Evolutionary conservation across 2,888 invertebrate species (phyloP).

Genomic region (Rhyacophila evoluta): DNA sequence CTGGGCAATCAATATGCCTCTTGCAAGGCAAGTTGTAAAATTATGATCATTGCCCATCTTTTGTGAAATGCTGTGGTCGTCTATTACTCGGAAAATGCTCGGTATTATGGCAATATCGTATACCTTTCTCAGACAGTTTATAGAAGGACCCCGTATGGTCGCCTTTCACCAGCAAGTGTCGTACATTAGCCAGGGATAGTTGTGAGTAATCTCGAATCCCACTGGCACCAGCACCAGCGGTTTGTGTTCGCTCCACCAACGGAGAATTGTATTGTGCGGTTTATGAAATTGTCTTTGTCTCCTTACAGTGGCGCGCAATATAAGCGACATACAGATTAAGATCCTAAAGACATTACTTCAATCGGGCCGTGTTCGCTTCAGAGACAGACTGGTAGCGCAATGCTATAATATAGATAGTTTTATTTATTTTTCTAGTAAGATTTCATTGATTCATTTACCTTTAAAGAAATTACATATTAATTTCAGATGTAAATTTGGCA

Average conservation of each 20-base stretch:
- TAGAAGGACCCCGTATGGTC: slow-evolving; percentile 10
- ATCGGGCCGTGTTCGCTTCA: no score
- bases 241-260: slow-evolving; percentile 19
- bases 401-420: no score
- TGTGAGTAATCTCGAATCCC: slow-evolving; percentile 32
- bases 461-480: no score
- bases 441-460: no score
- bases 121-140: neutral
- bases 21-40: neutral
- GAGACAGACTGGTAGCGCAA: no score
- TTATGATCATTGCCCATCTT: neutral
- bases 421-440: no score
- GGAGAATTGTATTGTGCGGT: slow-evolving; percentile 33
- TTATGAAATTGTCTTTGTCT: slow-evolving; percentile 37
- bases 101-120: neutral
- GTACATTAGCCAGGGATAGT: slow-evolving; percentile 26
- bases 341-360: no score
- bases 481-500: no score
- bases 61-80: slow-evolving; percentile 6
- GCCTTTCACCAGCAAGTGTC: slow-evolving; percentile 26
- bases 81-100: slow-evolving; percentile 17
- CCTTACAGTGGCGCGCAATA: neutral
- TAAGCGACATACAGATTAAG: neutral
- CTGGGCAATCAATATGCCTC: neutral
- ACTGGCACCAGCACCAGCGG: neutral